Base-by-base conservation (phyloP, 2,113 vertebrate genomes). In the Chaetura pelagica region DNA sequence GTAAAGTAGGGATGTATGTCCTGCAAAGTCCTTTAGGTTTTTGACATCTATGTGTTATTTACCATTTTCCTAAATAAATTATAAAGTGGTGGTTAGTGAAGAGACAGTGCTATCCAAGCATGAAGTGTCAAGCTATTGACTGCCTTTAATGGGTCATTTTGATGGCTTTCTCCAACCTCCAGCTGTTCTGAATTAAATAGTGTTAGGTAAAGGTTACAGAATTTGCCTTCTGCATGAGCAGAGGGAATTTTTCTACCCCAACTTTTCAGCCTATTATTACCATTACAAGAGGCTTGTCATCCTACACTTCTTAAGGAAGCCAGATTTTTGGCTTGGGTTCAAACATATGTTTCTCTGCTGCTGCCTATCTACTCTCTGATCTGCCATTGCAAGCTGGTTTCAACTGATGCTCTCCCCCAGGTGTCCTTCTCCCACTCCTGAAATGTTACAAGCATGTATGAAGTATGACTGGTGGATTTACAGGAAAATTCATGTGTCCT, bases 331-430 rank as follows among this genome's bases (percentile, higher is more conserved):
- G 96, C 92, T 84, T 7, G 15, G 15, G 44, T 96, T 96, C 96
- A 96, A 96, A 93, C 94, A 94, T 96, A 93, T 90, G 90, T 95
- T 97, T 96, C 94, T 93, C 73, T 90, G 92, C 89, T 75, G 84
- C 91, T 82, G 92, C 81, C 94, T 95, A 34, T 77, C 59, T 46
- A 62, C 88, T 88, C 93, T 85, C 94, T 94, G 89, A 72, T 96
- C 92, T 91, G 87, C 86, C 52, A 59, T 76, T 96, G 84, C 73
- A 96, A 95, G 83, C 71, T 59, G 22, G 23, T 77, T 94, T 84
- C 59, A 69, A 76, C 23, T 49, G 58, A 94, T 87, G 68, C 69
- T 93, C 40, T 89, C 57, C 84, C 58, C 88, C 29, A 57, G 5
- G 48, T 92, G 92, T 90, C 66, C 62, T 79, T 49, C 62, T 69